Percentiles rank a stretch among this genome's conserved stretches.
phyloP scores from a whole-genome alignment of 2,113 vertebrate genomes.

The Uria lomvia region DNA sequence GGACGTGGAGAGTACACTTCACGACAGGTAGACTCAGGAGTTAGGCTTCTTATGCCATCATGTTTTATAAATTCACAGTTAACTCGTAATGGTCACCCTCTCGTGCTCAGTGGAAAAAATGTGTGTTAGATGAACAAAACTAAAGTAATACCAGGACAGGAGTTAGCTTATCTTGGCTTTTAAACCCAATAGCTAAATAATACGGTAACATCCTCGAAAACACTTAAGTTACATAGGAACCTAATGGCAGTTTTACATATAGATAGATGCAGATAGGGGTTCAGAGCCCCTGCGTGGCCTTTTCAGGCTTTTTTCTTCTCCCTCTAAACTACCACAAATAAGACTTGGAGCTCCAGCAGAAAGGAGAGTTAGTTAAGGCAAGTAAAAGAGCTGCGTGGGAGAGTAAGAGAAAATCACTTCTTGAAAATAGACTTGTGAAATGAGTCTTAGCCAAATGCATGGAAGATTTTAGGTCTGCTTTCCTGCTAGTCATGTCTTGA shows the following conservation, averaged over 20 bases:
- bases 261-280: not conserved
- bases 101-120: not conserved
- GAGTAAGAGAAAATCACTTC: not conserved
- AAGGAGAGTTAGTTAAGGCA: not conserved
- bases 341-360: not conserved
- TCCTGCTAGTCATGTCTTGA: not conserved
- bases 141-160: not conserved
- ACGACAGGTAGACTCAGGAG: not conserved
- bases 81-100: fast-evolving
- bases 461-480: not conserved
- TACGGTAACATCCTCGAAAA: not conserved
- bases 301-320: not conserved
- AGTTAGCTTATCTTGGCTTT: not conserved
- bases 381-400: not conserved
- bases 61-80: not conserved
- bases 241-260: not conserved
- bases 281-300: not conserved
- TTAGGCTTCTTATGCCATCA: not conserved
- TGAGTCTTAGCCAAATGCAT: not conserved
- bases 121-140: not conserved
- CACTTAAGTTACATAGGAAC: not conserved
- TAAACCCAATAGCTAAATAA: not conserved
- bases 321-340: not conserved
- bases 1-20: not conserved
- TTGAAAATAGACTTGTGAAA: not conserved